These are phyloP conservation scores for Arothron firmamentum DNA, from an alignment of 2,113 vertebrate species.

Conservation along the genomic window DNA sequence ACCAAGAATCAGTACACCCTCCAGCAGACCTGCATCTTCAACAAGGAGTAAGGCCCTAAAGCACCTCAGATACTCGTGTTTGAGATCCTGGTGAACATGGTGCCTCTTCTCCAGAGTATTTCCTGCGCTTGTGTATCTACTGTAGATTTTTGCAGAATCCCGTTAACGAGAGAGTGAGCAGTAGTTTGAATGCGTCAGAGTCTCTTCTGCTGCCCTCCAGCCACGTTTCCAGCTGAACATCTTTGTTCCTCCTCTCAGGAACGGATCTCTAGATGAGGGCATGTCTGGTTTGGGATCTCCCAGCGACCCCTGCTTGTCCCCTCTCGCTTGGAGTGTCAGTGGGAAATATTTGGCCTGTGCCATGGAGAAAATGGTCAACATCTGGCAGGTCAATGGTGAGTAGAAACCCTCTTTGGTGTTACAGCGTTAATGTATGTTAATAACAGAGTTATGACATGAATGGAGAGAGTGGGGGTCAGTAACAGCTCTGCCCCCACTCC, in stretches of 20 bases:
- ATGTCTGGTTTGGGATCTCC: slow-evolving; percentile 80
- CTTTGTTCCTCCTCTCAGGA: slow-evolving; percentile 64
- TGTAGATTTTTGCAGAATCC: too few relatives aligned
- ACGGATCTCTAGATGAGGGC: slow-evolving; percentile 81
- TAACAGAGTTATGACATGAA: neutral
- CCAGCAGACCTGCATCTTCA: slow-evolving; percentile 94
- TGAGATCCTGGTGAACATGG: too few relatives aligned
- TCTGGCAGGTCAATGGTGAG: slow-evolving; percentile 97
- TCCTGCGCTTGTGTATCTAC: too few relatives aligned
- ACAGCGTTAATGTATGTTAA: too few relatives aligned
- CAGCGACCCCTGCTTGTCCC: slow-evolving; percentile 85
- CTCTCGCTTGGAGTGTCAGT: slow-evolving; percentile 92
- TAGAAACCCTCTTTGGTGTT: neutral
- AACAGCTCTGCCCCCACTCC: neutral
- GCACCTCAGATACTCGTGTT: too few relatives aligned
- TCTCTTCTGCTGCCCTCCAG: too few relatives aligned
- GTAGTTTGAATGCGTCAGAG: too few relatives aligned
- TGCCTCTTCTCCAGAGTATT: too few relatives aligned
- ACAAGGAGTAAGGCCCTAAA: slow-evolving; percentile 79
- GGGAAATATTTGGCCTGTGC: slow-evolving; percentile 92
- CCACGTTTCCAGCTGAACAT: too few relatives aligned
- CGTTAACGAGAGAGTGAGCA: too few relatives aligned
- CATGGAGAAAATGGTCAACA: slow-evolving; percentile 94
- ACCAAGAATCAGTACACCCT: slow-evolving; percentile 92
- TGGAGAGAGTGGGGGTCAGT: too few relatives aligned